phyloP scores from a whole-genome alignment of 2,797 vertebrate species.

The Nothura maculosa region DNA sequence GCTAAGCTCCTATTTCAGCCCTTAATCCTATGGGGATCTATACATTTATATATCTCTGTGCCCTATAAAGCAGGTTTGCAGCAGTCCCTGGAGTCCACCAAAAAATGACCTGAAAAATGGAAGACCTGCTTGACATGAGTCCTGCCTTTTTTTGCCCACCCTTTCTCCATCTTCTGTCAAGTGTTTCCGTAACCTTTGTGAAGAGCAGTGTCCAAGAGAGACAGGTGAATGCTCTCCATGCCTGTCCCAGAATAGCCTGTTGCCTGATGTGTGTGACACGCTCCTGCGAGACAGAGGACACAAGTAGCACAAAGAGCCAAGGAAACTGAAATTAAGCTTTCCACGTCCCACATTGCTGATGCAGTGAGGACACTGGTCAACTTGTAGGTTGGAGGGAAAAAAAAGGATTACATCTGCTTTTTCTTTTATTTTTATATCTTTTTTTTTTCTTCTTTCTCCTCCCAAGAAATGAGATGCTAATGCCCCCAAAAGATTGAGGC shows the following conservation, averaged over 20 bases:
- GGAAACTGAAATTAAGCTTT: background rate
- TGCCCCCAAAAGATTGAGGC: background rate
- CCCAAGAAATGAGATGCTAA: background rate
- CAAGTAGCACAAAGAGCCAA: background rate
- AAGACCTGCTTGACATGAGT: background rate
- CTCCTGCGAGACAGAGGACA: background rate
- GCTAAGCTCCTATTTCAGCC: slow-evolving; percentile 32
- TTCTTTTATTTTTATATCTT: background rate
- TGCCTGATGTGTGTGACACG: slow-evolving; percentile 41
- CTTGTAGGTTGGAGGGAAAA: background rate
- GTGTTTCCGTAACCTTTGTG: background rate
- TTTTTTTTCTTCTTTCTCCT: background rate
- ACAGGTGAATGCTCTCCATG: slow-evolving; percentile 5
- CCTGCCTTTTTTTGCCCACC: background rate
- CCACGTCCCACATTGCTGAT: background rate
- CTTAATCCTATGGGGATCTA: slow-evolving; percentile 3
- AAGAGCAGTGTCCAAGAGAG: slow-evolving; percentile 25
- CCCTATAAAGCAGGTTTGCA: background rate
- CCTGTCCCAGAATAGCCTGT: slow-evolving; percentile 64
- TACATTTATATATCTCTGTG: background rate
- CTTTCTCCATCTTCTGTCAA: background rate
- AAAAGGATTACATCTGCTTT: background rate
- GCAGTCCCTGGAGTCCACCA: background rate
- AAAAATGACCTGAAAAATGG: background rate
- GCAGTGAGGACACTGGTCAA: background rate